Evolutionary conservation across 2,113 vertebrate species (phyloP).

Genomic region (Nematolebias whitei): DNA sequence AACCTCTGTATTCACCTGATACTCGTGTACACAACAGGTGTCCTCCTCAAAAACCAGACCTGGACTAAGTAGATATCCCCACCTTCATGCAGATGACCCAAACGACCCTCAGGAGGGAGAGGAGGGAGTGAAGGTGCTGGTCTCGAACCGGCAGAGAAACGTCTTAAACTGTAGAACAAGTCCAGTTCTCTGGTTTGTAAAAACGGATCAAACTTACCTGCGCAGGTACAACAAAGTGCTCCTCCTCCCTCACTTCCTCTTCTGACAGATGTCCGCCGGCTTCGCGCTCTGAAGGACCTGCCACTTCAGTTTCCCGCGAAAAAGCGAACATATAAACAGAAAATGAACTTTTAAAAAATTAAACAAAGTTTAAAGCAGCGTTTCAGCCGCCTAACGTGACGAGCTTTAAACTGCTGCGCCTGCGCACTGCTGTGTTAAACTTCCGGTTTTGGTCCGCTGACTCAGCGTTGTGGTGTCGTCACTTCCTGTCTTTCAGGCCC

Average conservation of each 20-base stretch:
- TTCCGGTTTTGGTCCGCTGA: slow-evolving; percentile 47
- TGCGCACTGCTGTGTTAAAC: slow-evolving; percentile 29
- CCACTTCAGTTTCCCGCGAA: not conserved
- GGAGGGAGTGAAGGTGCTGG: no score
- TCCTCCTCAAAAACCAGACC: no score
- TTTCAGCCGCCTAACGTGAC: not conserved
- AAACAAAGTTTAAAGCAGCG: not conserved
- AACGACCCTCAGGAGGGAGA: no score
- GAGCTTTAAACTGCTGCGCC: not conserved
- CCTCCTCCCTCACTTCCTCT: slow-evolving; percentile 36
- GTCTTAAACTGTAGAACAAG: no score
- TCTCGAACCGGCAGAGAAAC: no score
- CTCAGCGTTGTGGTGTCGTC: slow-evolving; percentile 18
- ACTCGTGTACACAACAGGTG: no score
- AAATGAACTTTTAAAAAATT: not conserved
- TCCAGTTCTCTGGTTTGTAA: no score
- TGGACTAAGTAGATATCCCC: no score
- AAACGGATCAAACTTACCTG: slow-evolving; percentile 8
- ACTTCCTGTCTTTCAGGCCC: slow-evolving; percentile 9
- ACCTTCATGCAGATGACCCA: no score
- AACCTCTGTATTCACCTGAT: no score
- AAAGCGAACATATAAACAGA: not conserved
- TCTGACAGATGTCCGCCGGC: slow-evolving; percentile 5
- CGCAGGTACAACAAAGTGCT: not conserved
- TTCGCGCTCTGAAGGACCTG: not conserved